Conservation (phyloP, 2,113 vertebrate genomes). For the Odobenus rosmarus region DNA sequence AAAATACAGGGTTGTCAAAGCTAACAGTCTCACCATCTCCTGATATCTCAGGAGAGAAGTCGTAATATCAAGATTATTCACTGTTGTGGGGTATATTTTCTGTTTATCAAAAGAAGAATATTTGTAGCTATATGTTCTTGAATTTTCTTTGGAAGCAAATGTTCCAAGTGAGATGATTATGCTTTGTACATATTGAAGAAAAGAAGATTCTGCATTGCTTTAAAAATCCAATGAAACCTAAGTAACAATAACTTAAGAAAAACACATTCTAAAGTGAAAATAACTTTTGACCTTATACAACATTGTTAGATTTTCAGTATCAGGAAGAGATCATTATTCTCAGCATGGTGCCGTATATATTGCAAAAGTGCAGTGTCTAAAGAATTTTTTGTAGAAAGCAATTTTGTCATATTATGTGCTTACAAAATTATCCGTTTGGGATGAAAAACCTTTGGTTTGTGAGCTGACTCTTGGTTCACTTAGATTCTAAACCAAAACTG, state of each 20-base stretch:
- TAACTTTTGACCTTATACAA: constrained; percentile 22
- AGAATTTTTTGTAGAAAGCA: neutral
- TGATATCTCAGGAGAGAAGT: neutral
- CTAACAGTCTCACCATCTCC: neutral
- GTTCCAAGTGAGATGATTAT: neutral
- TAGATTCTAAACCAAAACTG: constrained; percentile 10
- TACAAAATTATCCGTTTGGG: constrained; percentile 28
- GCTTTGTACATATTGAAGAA: neutral
- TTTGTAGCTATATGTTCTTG: neutral
- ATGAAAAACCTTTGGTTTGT: neutral
- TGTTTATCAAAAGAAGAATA: neutral
- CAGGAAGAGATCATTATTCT: constrained; percentile 38
- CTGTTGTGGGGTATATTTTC: neutral
- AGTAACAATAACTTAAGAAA: constrained; percentile 16
- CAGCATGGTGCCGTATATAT: neutral
- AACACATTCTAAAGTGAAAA: neutral
- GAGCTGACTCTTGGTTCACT: neutral
- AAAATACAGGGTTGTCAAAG: neutral
- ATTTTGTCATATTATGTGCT: constrained; percentile 22
- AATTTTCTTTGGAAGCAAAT: neutral
- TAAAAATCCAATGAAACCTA: constrained; percentile 1
- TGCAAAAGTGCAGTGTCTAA: neutral
- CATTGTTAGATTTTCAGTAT: neutral
- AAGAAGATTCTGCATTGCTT: neutral
- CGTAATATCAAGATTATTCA: neutral